Conservation (phyloP, 2,113 vertebrate species). For the Paralichthys olivaceus region DNA sequence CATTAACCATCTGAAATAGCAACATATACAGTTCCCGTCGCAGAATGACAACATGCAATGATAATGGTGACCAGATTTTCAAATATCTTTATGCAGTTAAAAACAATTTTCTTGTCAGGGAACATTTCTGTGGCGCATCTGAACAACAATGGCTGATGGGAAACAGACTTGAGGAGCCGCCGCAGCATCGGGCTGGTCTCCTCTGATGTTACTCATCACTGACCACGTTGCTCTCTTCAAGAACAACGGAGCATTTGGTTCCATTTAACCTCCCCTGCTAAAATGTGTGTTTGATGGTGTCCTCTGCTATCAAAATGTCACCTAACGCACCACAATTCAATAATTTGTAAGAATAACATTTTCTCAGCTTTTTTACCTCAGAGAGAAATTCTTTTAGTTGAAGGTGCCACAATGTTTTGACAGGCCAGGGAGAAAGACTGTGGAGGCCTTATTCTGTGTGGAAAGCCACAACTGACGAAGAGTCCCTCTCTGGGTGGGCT, state of each 20-base stretch:
- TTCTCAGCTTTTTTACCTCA: conserved; percentile 48
- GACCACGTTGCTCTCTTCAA: conserved; percentile 42
- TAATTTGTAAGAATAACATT: conserved; percentile 77
- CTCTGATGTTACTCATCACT: conserved; percentile 73
- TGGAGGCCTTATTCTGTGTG: conserved; percentile 51
- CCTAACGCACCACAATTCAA: conserved; percentile 43
- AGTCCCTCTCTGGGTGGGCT: conserved; percentile 52
- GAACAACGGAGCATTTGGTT: conserved; percentile 68
- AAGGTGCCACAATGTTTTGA: conserved; percentile 60
- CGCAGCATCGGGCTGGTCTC: conserved; percentile 36
- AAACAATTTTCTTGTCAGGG: conserved; percentile 73
- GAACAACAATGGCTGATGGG: conserved; percentile 58
- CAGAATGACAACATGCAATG: conserved; percentile 34
- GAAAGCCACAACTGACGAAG: conserved; percentile 37
- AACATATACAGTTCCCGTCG: conserved; percentile 23
- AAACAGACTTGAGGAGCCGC: conserved; percentile 74
- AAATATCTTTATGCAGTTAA: conserved; percentile 66
- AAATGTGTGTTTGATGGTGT: conserved; percentile 54
- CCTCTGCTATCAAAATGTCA: conserved; percentile 66
- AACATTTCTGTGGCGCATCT: conserved; percentile 44
- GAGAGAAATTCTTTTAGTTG: conserved; percentile 43
- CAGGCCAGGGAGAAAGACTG: conserved; percentile 45
- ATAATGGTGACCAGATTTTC: conserved; percentile 72
- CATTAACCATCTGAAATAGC: conserved; percentile 22
- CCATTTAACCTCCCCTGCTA: conserved; percentile 62